Conservation (phyloP, 2,113 vertebrate species). For the Turdus rufiventris region DNA sequence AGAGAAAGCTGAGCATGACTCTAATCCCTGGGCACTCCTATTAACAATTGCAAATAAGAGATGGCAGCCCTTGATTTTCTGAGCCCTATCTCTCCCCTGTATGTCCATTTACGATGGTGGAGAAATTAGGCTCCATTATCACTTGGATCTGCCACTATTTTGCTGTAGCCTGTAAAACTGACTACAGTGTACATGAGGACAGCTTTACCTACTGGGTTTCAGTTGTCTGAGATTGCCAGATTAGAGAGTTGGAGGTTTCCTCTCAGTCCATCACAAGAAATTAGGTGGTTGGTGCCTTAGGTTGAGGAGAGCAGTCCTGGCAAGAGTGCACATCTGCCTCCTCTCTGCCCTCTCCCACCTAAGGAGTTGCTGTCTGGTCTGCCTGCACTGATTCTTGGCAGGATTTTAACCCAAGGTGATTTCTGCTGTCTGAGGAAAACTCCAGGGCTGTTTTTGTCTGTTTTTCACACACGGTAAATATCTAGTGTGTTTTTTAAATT, state of each 20-base stretch:
- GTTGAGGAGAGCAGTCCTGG: not conserved
- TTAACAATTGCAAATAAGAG: not conserved
- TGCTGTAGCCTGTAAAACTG: not conserved
- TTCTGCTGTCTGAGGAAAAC: not conserved
- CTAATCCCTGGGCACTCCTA: not conserved
- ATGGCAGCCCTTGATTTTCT: not conserved
- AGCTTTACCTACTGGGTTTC: not conserved
- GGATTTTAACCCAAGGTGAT: not conserved
- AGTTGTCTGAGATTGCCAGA: not conserved
- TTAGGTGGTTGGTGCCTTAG: not conserved
- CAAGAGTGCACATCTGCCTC: not conserved
- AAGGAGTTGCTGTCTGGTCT: not conserved
- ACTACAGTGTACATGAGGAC: not conserved
- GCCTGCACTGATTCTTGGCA: not conserved
- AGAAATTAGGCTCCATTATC: not conserved
- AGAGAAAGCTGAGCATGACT: not conserved
- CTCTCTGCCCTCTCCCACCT: not conserved
- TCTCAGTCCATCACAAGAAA: not conserved
- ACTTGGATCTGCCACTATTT: not conserved
- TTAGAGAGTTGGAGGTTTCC: not conserved
- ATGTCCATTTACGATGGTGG: not conserved
- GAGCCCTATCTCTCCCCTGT: not conserved
- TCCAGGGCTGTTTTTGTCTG: not conserved
- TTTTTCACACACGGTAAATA: not conserved
- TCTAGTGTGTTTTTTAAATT: not conserved